Evolutionary conservation across 2,113 vertebrate genomes (phyloP).

Genomic region (Dasyornis broadbenti): DNA sequence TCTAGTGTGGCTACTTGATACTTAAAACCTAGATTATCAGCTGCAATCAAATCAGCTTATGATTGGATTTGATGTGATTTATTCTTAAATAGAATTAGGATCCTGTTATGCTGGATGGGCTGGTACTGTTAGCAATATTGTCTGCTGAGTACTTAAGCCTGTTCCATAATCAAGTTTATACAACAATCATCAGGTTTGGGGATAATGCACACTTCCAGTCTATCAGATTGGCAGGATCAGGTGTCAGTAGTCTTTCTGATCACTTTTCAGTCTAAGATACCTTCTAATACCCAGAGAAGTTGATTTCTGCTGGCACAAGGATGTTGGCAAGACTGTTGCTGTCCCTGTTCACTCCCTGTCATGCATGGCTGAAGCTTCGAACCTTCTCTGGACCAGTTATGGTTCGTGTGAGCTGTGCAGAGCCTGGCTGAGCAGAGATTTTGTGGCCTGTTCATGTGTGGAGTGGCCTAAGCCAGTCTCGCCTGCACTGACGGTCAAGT

Average conservation of each 20-base stretch:
- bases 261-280: background rate
- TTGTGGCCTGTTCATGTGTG: rapidly evolving
- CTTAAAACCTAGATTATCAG: background rate
- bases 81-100: background rate
- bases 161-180: background rate
- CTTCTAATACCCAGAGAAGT: background rate
- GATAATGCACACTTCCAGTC: background rate
- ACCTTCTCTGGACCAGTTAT: background rate
- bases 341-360: background rate
- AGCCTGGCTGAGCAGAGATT: background rate
- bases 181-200: background rate
- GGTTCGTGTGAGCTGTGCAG: background rate
- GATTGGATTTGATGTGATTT: background rate
- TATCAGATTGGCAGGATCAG: background rate
- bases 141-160: background rate
- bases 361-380: rapidly evolving
- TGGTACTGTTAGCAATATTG: background rate
- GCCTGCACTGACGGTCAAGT: rapidly evolving
- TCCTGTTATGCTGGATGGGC: background rate
- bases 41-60: background rate
- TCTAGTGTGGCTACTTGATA: background rate
- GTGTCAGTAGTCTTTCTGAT: background rate
- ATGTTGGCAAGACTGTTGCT: background rate
- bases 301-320: background rate
- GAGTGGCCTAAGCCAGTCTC: background rate